Conservation (phyloP, 2,888 invertebrate species). For the Glomeris marginata region DNA sequence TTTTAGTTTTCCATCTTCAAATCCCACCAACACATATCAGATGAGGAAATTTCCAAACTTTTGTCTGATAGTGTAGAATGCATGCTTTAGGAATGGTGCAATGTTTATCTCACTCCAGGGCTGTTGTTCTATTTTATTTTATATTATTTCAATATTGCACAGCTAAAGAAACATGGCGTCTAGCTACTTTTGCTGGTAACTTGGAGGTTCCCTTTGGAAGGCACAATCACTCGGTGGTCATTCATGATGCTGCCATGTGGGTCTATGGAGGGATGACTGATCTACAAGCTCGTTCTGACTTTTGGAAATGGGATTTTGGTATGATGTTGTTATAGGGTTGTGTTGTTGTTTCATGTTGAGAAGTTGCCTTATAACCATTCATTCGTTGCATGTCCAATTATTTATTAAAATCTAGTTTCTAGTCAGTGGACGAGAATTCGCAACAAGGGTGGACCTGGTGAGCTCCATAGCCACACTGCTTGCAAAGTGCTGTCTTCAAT, state of each 20-base stretch:
- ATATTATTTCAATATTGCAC: too few species aligned
- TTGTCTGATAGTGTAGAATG: too few species aligned
- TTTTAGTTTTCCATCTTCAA: too few species aligned
- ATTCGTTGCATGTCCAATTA: too few species aligned
- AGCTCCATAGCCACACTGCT: slow-evolving; percentile 62
- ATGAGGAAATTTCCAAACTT: too few species aligned
- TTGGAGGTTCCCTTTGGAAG: slow-evolving; percentile 47
- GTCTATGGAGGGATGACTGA: slow-evolving; percentile 80
- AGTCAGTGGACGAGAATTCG: slow-evolving; percentile 21
- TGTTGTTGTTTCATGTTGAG: slow-evolving; percentile 47
- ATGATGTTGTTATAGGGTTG: too few species aligned
- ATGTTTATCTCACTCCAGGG: background rate
- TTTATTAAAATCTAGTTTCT: slow-evolving; percentile 10
- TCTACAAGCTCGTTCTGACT: slow-evolving; percentile 56
- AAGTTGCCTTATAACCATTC: slow-evolving; percentile 34
- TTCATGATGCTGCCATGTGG: slow-evolving; percentile 64
- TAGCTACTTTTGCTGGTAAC: slow-evolving; percentile 32
- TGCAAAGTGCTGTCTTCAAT: slow-evolving; percentile 58
- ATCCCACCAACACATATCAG: too few species aligned
- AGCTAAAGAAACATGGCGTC: slow-evolving; percentile 73
- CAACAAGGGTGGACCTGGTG: slow-evolving; percentile 41
- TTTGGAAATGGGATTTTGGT: slow-evolving; percentile 66
- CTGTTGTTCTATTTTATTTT: slow-evolving; percentile 1
- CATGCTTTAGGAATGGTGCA: too few species aligned
- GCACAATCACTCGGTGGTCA: slow-evolving; percentile 69